Base-by-base conservation (phyloP, 2,888 invertebrate genomes). In the Brenthis daphne region DNA sequence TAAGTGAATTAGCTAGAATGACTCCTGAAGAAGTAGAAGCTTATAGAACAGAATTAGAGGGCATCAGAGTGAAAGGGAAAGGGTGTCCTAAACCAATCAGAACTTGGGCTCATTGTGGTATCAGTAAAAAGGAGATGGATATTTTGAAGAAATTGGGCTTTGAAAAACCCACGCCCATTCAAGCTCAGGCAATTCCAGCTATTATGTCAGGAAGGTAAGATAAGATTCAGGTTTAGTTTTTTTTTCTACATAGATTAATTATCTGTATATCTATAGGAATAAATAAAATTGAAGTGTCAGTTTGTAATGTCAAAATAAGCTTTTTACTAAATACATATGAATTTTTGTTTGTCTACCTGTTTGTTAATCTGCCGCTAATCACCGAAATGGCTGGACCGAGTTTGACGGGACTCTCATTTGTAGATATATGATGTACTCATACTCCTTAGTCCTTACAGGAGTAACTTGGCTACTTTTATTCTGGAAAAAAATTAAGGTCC, bases 151-250 rank as follows among this genome's bases (percentile, higher is more conserved):
- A 96, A 90, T 94, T 96, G 69, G 95, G 95, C 69, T 99, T 98
- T 87, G 98, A 98, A 79, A 99, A 98, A 86, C 99, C 99, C 0
- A 99, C 99, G 0, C 99, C 99, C 0, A 99, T 99, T 80, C 99
- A 99, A 89, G 96, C 98, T 66, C 99, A 99, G 90, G 99, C 99
- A 3, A 97, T 99, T 81, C 98, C 98, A 5, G 97, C 98, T 37
- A 97, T 99, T 71, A 99, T 99, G 99, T 97, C 97, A 63, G 97
- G 97, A 75, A 95, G 99, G 93, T 93, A 77, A 79, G 12, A 54
- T 33, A 77, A 79, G 12, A 54, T 33, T 20, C 20, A 8, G 24
- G 16, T 8, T 29, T 60, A 51, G 57, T 37, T 13, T 51, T 4
- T 4, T 13, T 5, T 20, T 64, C 51, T 24, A 6, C 29, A 51